Percentiles rank a stretch among this genome's conserved stretches.
Evolutionary conservation across 2,888 invertebrate species (phyloP).

Genomic region (Argynnis bischoffii): DNA sequence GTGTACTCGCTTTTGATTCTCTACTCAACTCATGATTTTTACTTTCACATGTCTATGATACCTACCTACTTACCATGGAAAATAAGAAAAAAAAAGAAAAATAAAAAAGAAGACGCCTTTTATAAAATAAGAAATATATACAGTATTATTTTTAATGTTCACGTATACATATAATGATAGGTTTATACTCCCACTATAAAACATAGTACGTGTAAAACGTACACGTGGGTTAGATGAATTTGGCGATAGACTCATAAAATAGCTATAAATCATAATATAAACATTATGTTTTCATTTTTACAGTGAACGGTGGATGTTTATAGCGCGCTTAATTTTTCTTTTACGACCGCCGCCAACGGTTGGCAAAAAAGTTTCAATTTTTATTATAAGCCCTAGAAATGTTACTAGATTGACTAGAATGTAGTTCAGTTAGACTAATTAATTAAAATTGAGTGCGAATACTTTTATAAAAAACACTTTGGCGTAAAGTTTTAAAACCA

Average conservation of each 20-base stretch:
- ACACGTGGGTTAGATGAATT: slow-evolving; percentile 33
- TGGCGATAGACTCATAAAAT: slow-evolving; percentile 38
- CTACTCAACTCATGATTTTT: no score
- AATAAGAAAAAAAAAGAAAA: no score
- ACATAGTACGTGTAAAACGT: slow-evolving; percentile 1
- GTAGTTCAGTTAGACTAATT: neutral
- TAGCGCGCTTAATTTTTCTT: slow-evolving; percentile 48
- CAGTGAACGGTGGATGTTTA: slow-evolving; percentile 44
- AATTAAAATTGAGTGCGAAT: no score
- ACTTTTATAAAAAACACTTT: no score
- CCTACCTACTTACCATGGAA: no score
- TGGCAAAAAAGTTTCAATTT: slow-evolving; percentile 8
- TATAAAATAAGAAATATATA: no score
- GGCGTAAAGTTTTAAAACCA: no score
- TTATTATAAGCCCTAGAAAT: slow-evolving; percentile 8
- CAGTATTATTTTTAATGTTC: no score
- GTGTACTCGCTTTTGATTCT: no score
- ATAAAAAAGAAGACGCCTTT: no score
- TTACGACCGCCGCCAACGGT: slow-evolving; percentile 43
- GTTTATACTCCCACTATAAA: neutral
- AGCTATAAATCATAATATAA: slow-evolving; percentile 46
- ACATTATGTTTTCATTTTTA: slow-evolving; percentile 47
- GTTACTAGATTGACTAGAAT: neutral
- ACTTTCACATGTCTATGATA: no score
- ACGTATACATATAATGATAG: no score